A percentile compares a stretch with the other conserved stretches of the same genome.
Evolutionary conservation across 2,888 invertebrate genomes (phyloP).

Genomic region (Dendrolimus houi): DNA sequence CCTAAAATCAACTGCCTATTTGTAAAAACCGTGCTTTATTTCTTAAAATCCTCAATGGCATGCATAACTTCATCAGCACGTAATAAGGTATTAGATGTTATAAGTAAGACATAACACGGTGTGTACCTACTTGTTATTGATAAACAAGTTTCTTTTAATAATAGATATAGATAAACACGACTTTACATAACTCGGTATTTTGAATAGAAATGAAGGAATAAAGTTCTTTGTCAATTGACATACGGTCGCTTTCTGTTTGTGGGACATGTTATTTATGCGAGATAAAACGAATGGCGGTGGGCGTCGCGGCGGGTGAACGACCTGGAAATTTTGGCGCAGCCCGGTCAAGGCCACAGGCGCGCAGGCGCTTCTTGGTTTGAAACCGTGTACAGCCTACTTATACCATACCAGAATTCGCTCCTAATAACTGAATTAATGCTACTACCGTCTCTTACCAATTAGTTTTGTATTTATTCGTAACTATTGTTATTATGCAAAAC

Average conservation of each 20-base stretch:
- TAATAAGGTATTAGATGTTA: conserved; percentile 19
- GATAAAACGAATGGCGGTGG: conserved; percentile 67
- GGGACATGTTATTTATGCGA: conserved; percentile 47
- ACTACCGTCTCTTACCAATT: background rate
- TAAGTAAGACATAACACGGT: conserved; percentile 26
- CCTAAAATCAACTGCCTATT: too few relatives aligned
- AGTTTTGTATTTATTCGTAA: background rate
- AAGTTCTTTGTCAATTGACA: conserved; percentile 14
- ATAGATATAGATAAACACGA: conserved; percentile 55
- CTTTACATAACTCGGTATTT: conserved; percentile 53
- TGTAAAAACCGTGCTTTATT: too few relatives aligned
- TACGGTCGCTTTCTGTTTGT: conserved; percentile 36
- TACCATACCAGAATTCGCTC: background rate
- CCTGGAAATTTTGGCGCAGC: conserved; percentile 75
- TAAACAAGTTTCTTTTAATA: conserved; percentile 67
- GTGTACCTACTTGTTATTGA: conserved; percentile 47
- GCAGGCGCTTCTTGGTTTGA: conserved; percentile 36
- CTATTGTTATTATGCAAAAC: background rate
- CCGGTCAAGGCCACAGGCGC: conserved; percentile 70
- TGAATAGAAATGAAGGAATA: conserved; percentile 13
- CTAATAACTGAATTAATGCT: background rate
- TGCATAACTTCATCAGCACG: conserved; percentile 6
- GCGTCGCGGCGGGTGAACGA: conserved; percentile 66
- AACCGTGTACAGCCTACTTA: conserved; percentile 6
- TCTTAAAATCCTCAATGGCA: background rate